phyloP scores from a whole-genome alignment of 1,140 invertebrate species.

The Mamestra configurata region DNA sequence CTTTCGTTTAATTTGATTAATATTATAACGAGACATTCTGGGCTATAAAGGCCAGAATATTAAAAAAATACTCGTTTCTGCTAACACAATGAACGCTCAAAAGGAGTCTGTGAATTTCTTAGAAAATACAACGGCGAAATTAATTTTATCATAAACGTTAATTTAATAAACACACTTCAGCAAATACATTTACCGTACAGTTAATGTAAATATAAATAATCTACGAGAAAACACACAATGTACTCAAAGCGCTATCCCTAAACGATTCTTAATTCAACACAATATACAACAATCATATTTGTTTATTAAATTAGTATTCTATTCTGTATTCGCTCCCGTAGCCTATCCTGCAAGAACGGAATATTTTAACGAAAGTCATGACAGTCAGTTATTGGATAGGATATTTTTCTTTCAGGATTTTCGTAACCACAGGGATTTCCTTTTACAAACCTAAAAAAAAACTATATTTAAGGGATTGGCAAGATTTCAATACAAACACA shows the following conservation, averaged over 20 bases:
- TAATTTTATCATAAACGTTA: constrained; percentile 1
- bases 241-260: constrained; percentile 6
- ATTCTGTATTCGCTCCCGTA: no score
- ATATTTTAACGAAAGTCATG: no score
- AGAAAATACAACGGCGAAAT: not conserved
- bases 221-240: not conserved
- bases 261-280: not conserved
- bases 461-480: no score
- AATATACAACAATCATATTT: no score
- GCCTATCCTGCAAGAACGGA: no score
- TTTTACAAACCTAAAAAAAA: no score
- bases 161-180: constrained; percentile 14
- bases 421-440: no score
- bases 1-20: not conserved
- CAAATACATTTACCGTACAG: constrained; percentile 9
- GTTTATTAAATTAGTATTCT: constrained; percentile 6
- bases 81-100: not conserved
- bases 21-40: not conserved
- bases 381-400: no score
- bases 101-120: constrained; percentile 8
- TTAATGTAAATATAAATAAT: constrained; percentile 17
- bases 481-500: no score
- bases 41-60: not conserved
- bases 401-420: no score
- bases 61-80: not conserved